phyloP scores from a whole-genome alignment of 2,888 invertebrate genomes.

The Argyresthia goedartella region DNA sequence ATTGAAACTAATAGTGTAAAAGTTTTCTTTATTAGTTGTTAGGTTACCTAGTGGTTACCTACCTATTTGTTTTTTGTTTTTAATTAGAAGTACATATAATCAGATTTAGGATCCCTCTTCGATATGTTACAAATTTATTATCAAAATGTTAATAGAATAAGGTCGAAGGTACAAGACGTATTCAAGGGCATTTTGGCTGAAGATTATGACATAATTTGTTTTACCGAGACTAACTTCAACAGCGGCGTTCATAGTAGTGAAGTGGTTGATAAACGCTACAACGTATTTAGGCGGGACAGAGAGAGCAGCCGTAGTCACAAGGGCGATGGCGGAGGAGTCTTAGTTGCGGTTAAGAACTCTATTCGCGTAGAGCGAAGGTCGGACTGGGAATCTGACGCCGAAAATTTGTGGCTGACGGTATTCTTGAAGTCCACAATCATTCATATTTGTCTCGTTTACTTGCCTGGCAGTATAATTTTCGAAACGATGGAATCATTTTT shows the following conservation, averaged over 20 bases:
- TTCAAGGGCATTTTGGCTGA: not conserved
- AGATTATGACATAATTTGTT: constrained; percentile 3
- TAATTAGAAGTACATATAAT: not conserved
- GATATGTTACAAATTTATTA: constrained; percentile 2
- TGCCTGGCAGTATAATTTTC: not conserved
- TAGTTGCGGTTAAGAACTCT: constrained; percentile 2
- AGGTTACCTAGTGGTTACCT: not conserved
- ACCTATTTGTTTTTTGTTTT: not conserved
- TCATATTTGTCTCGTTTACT: constrained; percentile 1
- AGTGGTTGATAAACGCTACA: constrained; percentile 2
- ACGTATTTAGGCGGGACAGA: constrained; percentile 2
- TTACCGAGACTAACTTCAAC: constrained; percentile 5
- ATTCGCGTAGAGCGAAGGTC: not conserved
- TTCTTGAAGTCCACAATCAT: not conserved
- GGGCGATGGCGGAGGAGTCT: constrained; percentile 4
- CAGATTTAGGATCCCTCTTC: not conserved
- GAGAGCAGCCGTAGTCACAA: not conserved
- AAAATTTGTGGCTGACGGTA: constrained; percentile 5
- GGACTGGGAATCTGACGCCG: not conserved
- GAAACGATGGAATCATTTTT: not conserved
- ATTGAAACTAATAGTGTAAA: not conserved
- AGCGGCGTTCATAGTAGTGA: not conserved
- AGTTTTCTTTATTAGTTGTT: not conserved
- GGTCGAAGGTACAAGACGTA: not conserved
- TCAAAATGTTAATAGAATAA: constrained; percentile 4